These are phyloP conservation scores for Phyto melanocephala DNA, from an alignment of 2,888 invertebrate species.

Conservation along the genomic window DNA sequence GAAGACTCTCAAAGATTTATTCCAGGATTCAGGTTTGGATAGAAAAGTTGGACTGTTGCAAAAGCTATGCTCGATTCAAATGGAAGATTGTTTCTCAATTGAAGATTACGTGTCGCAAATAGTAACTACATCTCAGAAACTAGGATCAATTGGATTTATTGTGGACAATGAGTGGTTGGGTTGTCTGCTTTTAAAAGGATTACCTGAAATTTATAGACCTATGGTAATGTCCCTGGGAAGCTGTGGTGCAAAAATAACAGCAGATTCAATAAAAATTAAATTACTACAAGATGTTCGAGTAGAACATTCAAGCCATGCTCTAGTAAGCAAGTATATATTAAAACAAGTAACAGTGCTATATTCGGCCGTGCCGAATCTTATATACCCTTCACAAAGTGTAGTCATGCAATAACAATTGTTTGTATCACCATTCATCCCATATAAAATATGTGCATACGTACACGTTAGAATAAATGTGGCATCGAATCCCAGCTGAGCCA, in stretches of 20 bases:
- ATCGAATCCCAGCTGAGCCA: too few species aligned
- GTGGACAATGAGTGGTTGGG: constrained; percentile 57
- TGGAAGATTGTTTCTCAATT: constrained; percentile 1
- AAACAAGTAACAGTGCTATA: too few species aligned
- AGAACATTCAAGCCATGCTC: neutral
- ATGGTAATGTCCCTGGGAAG: constrained; percentile 65
- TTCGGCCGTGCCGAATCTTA: too few species aligned
- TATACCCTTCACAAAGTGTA: too few species aligned
- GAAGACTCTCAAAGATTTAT: constrained; percentile 11
- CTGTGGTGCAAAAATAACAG: constrained; percentile 48
- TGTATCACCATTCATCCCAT: too few species aligned
- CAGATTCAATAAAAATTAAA: constrained; percentile 37
- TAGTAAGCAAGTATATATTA: neutral
- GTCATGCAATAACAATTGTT: too few species aligned
- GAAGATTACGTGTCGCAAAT: constrained; percentile 15
- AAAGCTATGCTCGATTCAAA: constrained; percentile 14
- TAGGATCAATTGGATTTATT: constrained; percentile 38
- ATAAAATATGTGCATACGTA: too few species aligned
- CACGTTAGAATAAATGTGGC: too few species aligned
- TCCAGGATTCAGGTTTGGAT: constrained; percentile 17
- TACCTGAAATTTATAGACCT: constrained; percentile 52
- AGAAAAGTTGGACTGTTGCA: constrained; percentile 12
- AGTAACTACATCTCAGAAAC: constrained; percentile 25
- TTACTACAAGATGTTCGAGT: constrained; percentile 32
- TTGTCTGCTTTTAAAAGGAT: constrained; percentile 55